Evolutionary conservation across 1,140 invertebrate genomes (phyloP), one percentile per base, ranked within the genome.

Genomic region (Augochlora pura): DNA sequence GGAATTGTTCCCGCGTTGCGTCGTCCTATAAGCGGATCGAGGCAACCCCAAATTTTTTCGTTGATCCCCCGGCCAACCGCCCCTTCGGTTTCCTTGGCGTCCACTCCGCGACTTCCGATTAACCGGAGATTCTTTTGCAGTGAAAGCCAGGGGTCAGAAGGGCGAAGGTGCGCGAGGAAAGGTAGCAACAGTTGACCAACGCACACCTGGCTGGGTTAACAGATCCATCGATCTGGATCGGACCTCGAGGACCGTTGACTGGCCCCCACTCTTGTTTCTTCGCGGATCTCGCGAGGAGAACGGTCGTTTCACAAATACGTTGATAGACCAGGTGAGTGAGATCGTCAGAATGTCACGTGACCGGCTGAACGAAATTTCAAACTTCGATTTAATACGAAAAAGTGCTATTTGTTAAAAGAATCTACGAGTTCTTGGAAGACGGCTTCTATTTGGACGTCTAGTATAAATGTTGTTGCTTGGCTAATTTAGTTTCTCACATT

Each of bases 31-130:
- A 57, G 54, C 54, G 54, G 54, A 57, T 57, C 18, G 54, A 57
- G n/a, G 54, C 54, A 52, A 57, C 54, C 54, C 54, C 54, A 57
- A 57, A 57, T n/a, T 57, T 57, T 57, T 57, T 57, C n/a, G 18
- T 57, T n/a, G 21, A 57, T 57, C 54, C 54, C 54, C 54, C 21
- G 21, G 54, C 18, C 18, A 21, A 18, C 42, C 42, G 5, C 16
- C 4, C 49, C 49, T 54, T 21, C 49, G 49, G 49, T 54, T 54
- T 54, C 21, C 54, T 57, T 6, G 5, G 54, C 54, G 54, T 57
- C 54, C 54, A 57, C 54, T 57, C 49, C 54, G 54, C 54, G 54
- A 57, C 54, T 57, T 57, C 54, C 54, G 54, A 57, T 57, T 57
- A 57, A 57, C 7, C 54, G 54, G 21, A 52, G 54, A 57, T 57